Percentiles rank a stretch among this genome's conserved stretches.
Conservation (phyloP, 2,797 vertebrate species). For the Erethizon dorsatum region DNA sequence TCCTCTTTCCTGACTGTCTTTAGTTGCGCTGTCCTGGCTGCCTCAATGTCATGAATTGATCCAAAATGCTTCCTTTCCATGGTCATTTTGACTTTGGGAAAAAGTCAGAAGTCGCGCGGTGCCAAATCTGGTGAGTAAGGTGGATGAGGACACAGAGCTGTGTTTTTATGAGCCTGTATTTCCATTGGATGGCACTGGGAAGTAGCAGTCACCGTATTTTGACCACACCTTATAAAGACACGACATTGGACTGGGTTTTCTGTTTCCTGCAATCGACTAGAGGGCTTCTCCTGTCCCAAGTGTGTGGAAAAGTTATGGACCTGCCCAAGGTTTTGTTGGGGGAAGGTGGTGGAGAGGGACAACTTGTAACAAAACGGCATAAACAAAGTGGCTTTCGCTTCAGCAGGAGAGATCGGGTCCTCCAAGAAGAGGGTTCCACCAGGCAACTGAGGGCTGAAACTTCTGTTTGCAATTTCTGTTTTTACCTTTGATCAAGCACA, state of each 20-base stretch:
- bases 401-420: rapidly evolving
- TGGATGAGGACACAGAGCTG: not conserved
- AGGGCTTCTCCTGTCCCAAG: not conserved
- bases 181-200: not conserved
- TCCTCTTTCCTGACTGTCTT: not conserved
- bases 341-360: not conserved
- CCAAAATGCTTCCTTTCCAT: not conserved
- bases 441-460: no score
- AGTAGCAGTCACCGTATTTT: not conserved
- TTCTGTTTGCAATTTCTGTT: not conserved
- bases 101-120: not conserved
- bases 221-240: not conserved
- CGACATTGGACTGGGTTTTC: not conserved
- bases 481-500: not conserved
- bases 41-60: not conserved
- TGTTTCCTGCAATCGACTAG: not conserved
- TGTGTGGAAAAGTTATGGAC: no score
- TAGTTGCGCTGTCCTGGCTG: not conserved
- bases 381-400: not conserved
- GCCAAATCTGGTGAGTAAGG: not conserved
- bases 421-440: rapidly evolving
- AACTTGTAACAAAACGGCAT: no score
- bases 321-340: no score
- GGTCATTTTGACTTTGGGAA: not conserved
- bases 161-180: not conserved